phyloP scores from a whole-genome alignment of 2,113 vertebrate species.

The Pangasianodon gigas region DNA sequence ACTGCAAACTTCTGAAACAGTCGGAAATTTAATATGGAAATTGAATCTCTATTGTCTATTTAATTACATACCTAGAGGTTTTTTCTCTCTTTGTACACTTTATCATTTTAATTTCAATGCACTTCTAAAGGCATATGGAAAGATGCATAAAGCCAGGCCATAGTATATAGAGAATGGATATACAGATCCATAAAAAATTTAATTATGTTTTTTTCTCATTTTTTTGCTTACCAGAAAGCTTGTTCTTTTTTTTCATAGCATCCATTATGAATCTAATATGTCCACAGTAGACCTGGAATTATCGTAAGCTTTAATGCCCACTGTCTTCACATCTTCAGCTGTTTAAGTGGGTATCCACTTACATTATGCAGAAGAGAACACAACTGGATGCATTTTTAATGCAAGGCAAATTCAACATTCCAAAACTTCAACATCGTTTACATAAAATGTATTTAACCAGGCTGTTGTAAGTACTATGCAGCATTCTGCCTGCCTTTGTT shows the following conservation, averaged over 20 bases:
- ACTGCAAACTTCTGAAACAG: neutral
- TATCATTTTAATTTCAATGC: neutral
- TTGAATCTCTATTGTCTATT: neutral
- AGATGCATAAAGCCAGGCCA: neutral
- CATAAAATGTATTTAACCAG: conserved; percentile 8
- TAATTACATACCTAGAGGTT: neutral
- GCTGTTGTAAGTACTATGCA: neutral
- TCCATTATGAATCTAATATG: neutral
- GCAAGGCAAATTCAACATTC: conserved; percentile 2
- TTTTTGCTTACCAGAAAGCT: neutral
- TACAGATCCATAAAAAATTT: neutral
- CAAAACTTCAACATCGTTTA: neutral
- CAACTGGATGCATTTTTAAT: neutral
- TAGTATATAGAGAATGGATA: neutral
- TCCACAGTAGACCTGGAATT: neutral
- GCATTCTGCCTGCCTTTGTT: conserved; percentile 32
- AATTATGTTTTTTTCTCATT: neutral
- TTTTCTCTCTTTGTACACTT: neutral
- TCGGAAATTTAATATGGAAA: neutral
- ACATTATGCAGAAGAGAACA: neutral
- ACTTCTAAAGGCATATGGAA: neutral
- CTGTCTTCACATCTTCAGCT: neutral
- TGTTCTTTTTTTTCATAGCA: neutral
- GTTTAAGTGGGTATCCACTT: neutral
- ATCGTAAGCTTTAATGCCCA: neutral